Conservation (phyloP, 2,888 invertebrate genomes). For the Mactromeris polynyma region DNA sequence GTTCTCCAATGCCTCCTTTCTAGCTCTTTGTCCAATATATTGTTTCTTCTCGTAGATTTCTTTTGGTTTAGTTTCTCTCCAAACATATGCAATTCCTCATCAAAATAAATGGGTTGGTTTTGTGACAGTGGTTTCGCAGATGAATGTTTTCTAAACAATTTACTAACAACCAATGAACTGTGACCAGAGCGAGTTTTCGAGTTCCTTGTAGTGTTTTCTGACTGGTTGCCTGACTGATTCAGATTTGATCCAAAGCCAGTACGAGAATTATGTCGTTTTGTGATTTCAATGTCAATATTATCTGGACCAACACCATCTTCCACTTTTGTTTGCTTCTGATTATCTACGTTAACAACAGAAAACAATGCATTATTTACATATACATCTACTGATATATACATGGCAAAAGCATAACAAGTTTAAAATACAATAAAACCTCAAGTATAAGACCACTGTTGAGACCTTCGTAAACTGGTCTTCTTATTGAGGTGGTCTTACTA, state of each 20-base stretch:
- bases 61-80: neutral
- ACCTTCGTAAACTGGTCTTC: too few species aligned
- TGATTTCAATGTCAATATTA: slow-evolving; percentile 17
- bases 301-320: neutral
- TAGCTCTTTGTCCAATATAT: neutral
- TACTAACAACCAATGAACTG: neutral
- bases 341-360: too few species aligned
- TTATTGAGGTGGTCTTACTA: too few species aligned
- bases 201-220: neutral
- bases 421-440: too few species aligned
- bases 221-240: neutral
- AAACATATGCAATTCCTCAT: neutral
- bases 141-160: neutral
- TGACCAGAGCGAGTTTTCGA: neutral
- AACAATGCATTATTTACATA: too few species aligned
- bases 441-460: too few species aligned
- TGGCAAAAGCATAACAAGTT: too few species aligned
- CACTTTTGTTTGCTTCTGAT: too few species aligned
- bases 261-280: neutral
- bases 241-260: neutral
- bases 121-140: neutral
- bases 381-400: too few species aligned
- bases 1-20: neutral
- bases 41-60: neutral
- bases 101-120: neutral